Percentiles rank a stretch among this genome's conserved stretches.
These are phyloP conservation scores for Murina feae DNA, from an alignment of 2,113 vertebrate genomes.

Conservation along the genomic window DNA sequence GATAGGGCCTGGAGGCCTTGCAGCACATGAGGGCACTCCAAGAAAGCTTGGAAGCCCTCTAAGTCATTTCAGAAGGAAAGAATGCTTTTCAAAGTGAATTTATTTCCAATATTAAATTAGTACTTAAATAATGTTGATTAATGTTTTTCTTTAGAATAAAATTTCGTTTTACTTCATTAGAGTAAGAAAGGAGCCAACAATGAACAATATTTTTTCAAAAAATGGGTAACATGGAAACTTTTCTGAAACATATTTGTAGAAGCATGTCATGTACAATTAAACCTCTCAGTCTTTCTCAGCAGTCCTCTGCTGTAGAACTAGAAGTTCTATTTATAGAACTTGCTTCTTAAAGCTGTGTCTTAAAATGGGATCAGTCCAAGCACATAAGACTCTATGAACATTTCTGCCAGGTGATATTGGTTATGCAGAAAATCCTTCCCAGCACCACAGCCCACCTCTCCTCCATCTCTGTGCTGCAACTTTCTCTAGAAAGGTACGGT, in stretches of 20 bases:
- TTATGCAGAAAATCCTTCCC: not conserved
- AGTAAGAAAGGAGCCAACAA: not conserved
- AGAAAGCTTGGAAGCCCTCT: not conserved
- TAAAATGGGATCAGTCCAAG: conserved; percentile 33
- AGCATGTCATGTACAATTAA: not conserved
- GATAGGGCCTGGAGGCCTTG: rapidly evolving
- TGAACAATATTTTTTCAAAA: not conserved
- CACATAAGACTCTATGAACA: not conserved
- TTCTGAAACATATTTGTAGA: not conserved
- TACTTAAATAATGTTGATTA: not conserved
- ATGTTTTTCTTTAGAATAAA: not conserved
- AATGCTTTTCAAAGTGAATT: not conserved
- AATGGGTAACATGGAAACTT: not conserved
- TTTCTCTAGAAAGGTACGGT: not conserved
- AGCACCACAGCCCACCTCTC: not conserved
- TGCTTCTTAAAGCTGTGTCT: conserved; percentile 36
- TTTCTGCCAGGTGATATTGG: not conserved
- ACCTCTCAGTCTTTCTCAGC: not conserved
- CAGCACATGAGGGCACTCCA: not conserved
- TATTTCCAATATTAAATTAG: not conserved
- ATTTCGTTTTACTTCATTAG: not conserved
- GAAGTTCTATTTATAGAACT: not conserved
- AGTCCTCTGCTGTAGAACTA: not conserved
- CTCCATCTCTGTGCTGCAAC: not conserved
- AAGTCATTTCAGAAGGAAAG: not conserved